Base-by-base conservation (phyloP, 2,888 invertebrate genomes). In the Camponotus fellah region DNA sequence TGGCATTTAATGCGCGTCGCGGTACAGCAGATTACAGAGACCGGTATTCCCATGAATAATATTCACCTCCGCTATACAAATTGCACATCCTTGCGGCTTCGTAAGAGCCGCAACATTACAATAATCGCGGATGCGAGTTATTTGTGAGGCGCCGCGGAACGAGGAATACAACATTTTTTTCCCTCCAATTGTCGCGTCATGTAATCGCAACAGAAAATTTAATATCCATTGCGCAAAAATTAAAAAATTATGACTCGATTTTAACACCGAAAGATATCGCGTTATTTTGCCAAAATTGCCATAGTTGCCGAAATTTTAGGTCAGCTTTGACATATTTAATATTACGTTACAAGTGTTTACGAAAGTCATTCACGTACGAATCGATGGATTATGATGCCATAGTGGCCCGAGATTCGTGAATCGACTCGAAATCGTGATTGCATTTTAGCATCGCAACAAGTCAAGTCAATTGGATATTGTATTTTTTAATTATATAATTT, bases 341-440 rank as follows among this genome's bases (percentile, higher is more conserved):
- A 10, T 26, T 56, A 40, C 12, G 8, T 26, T 37, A 46, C 60
- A 43, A 49, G 0, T 34, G 14, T 37, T 46, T 46, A n/a, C 49
- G 14, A 76, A 49, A 40, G 26, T 65, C 34, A 65, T 34, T 10
- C n/a, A 10, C 34, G 21, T 34, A 65, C 49, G 12, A 76, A 53
- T 66, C 53, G 26, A 43, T 21, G 65, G 2, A 10, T 43, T 21
- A n/a, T 66, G 71, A 71, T 69, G 69, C 79, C 85, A 75, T 21
- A 40, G 64, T 26, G 65, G 34, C 6, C 17, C 5, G 34, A 60
- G 64, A 82, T 80, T 66, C 84, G 81, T 77, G 87, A 82, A 83
- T 26, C 26, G 26, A 26, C 0, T 26, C 26, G 26, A 26, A 26
- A 26, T 65, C 26, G 60, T 17, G 69, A n/a, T 66, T 69, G 66